Evolutionary conservation across 2,888 invertebrate genomes (phyloP).

Genomic region (Lasioglossum figueresi): DNA sequence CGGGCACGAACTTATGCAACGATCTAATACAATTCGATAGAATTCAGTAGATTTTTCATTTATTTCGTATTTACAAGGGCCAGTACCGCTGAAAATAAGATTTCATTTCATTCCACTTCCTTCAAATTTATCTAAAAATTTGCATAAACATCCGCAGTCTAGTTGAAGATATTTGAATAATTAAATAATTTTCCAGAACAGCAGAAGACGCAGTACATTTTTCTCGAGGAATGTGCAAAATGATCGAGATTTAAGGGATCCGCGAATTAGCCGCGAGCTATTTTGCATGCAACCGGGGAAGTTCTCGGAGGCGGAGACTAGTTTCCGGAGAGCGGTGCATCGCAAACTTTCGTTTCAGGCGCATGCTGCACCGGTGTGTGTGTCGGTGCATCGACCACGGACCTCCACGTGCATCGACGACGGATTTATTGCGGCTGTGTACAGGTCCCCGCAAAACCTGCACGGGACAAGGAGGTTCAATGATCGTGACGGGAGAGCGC

Average conservation of each 20-base stretch:
- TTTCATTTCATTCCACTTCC: too few relatives aligned
- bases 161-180: too few relatives aligned
- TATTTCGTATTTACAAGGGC: too few relatives aligned
- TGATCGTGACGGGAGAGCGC: slow-evolving; percentile 5
- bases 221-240: not conserved
- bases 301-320: not conserved
- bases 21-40: too few relatives aligned
- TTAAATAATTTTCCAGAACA: not conserved
- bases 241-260: not conserved
- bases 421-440: slow-evolving; percentile 48
- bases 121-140: too few relatives aligned
- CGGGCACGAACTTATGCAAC: too few relatives aligned
- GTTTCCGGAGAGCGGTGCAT: slow-evolving; percentile 17
- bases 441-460: slow-evolving; percentile 32
- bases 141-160: too few relatives aligned
- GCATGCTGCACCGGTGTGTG: slow-evolving; percentile 33
- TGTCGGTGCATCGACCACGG: slow-evolving; percentile 19
- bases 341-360: slow-evolving; percentile 31
- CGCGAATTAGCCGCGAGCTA: not conserved
- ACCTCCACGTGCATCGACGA: slow-evolving; percentile 33
- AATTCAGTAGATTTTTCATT: too few relatives aligned
- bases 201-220: not conserved
- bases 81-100: too few relatives aligned
- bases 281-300: slow-evolving; percentile 16
- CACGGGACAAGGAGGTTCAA: slow-evolving; percentile 20